A percentile compares a stretch with the other conserved stretches of the same genome.
phyloP scores from a whole-genome alignment of 1,140 invertebrate genomes.

The Dendroctonus ponderosae region DNA sequence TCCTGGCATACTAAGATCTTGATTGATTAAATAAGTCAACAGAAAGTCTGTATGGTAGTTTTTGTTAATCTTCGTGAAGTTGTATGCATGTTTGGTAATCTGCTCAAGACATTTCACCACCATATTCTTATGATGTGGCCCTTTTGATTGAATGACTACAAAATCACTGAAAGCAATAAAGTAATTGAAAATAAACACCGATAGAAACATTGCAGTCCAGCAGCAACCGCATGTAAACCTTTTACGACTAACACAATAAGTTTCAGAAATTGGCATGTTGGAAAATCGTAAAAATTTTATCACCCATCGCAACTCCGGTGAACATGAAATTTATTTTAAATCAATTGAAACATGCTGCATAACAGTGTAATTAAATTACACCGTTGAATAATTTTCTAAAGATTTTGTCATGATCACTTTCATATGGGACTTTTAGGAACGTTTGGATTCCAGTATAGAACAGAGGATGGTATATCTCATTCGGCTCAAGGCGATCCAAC shows the following conservation, averaged over 20 bases:
- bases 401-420: neutral
- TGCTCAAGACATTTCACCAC: conserved; percentile 12
- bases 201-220: too few relatives aligned
- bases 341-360: neutral
- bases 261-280: too few relatives aligned
- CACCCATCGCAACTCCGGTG: neutral
- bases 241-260: too few relatives aligned
- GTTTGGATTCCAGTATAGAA: conserved; percentile 48
- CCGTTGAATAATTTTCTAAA: neutral
- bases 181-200: too few relatives aligned
- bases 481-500: conserved; percentile 45
- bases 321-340: conserved; percentile 19
- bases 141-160: conserved; percentile 10
- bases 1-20: conserved; percentile 1
- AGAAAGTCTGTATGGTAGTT: conserved; percentile 1
- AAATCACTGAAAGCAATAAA: neutral
- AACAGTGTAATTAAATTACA: too few relatives aligned
- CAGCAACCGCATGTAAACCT: too few relatives aligned
- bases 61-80: neutral
- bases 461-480: conserved; percentile 49
- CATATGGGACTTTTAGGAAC: conserved; percentile 17
- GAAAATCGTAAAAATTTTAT: neutral
- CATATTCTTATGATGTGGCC: conserved; percentile 4
- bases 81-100: conserved; percentile 7
- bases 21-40: neutral